Base-by-base conservation (phyloP, 2,797 vertebrate genomes). In the Xenentodon cancila region DNA sequence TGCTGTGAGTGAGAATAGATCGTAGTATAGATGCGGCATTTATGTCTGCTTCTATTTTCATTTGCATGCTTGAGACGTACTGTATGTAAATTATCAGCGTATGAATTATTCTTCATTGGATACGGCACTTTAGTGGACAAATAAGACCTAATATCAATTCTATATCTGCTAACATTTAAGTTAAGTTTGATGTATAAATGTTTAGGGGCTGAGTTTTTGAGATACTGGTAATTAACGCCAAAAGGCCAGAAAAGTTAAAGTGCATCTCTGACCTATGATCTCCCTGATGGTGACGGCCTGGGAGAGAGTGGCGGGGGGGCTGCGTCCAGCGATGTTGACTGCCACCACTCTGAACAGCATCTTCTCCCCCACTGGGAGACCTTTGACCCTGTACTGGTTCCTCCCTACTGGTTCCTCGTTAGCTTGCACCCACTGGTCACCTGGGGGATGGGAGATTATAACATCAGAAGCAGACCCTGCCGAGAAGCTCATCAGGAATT, bases 241-340 rank as follows among this genome's bases (percentile, higher is more conserved):
- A 46, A 6, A 6, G 67, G 11, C 7, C 9, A 44, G 4, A 5
- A 4, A 4, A 1, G 13, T 37, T 48, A n/a, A 61, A 53, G 51
- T 0, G 0, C 17, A 1, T 73, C 8, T 68, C 94, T 93, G 72
- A 97, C 96, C 93, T 32, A 94, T 88, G 53, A 97, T 95, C 87
- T 97, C 95, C 64, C 87, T 89, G 86, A 97, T 93, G 5, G 93
- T 96, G 80, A 97, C 94, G 0, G 94, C 85, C 85, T 96, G 95
- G 0, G 50, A 0, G 44, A 94, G 84, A 0, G 77, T 82, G 58
- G 94, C 94, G 0, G 95, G 95, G 15, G 67, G 73, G 73, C 96
- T 96, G 64, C 88, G 90, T 0, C 96, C 96, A 0, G 96, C 96
- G 0, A 95, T 92, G 89, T 97, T 97, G 43, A 97, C 77, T 0